Conservation (phyloP, 1,140 invertebrate genomes). For the Drosophila rhopaloa region DNA sequence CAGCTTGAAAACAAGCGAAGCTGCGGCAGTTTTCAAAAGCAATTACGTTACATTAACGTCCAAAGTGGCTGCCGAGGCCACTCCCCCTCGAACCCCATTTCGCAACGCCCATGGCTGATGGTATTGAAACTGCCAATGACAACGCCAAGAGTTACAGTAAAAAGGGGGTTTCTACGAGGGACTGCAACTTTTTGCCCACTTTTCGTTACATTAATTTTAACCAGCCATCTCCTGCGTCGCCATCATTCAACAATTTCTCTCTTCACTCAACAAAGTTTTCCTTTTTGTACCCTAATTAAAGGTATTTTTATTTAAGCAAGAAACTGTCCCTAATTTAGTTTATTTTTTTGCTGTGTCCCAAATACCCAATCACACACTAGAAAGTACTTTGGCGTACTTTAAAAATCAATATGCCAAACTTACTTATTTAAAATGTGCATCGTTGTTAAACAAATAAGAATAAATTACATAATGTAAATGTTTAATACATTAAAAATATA, state of each 20-base stretch:
- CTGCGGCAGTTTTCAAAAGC: constrained; percentile 69
- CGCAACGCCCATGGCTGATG: constrained; percentile 1
- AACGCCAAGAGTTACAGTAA: constrained; percentile 15
- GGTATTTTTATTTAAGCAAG: not conserved
- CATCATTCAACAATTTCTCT: constrained; percentile 64
- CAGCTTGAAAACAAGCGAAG: constrained; percentile 36
- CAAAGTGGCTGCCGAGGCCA: constrained; percentile 56
- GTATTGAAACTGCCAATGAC: constrained; percentile 64
- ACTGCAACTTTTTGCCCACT: constrained; percentile 60
- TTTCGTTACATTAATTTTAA: constrained; percentile 54
- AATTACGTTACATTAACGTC: constrained; percentile 78
- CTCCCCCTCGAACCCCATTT: not conserved
- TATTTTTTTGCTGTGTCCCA: no score
- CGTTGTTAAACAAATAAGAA: no score
- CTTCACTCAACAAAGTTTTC: constrained; percentile 2
- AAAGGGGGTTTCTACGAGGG: not conserved
- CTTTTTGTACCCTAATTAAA: constrained; percentile 10
- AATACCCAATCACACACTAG: no score
- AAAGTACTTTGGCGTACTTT: no score
- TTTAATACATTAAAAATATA: no score
- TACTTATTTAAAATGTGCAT: no score
- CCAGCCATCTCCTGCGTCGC: constrained; percentile 35
- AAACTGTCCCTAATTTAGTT: no score
- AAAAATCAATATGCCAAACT: no score
- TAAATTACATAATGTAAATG: no score